These are phyloP conservation scores for Noctua fimbriata DNA, from an alignment of 2,888 invertebrate species.

Conservation along the genomic window DNA sequence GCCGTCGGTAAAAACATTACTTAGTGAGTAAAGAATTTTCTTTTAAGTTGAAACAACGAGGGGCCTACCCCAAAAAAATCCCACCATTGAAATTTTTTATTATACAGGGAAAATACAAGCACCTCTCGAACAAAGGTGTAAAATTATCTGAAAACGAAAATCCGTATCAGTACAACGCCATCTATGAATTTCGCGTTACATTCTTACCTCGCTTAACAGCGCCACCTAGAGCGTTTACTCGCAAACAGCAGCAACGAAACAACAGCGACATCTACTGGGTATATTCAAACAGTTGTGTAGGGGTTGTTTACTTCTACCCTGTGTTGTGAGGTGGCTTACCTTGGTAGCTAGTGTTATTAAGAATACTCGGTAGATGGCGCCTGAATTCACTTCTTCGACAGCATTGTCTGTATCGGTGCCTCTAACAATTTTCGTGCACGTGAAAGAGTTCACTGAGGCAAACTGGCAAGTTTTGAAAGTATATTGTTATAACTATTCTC, in stretches of 20 bases:
- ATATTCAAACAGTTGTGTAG: neutral
- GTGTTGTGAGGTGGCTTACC: neutral
- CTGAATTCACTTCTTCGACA: neutral
- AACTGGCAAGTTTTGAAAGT: neutral
- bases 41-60: neutral
- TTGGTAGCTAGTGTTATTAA: conserved; percentile 6
- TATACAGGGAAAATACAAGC: neutral
- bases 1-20: neutral
- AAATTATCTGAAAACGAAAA: neutral
- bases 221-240: conserved; percentile 40
- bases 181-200: conserved; percentile 29
- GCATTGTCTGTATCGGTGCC: neutral
- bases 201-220: conserved; percentile 8
- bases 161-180: conserved; percentile 36
- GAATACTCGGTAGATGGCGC: conserved; percentile 43
- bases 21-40: neutral
- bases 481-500: neutral
- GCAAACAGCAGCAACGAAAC: neutral
- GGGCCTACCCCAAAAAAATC: neutral
- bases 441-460: neutral
- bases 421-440: neutral
- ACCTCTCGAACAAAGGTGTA: no score
- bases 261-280: conserved; percentile 54
- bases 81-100: neutral
- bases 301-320: conserved; percentile 16